Base-by-base conservation (phyloP, 2,888 invertebrate species). In the Perithous albicinctus region DNA sequence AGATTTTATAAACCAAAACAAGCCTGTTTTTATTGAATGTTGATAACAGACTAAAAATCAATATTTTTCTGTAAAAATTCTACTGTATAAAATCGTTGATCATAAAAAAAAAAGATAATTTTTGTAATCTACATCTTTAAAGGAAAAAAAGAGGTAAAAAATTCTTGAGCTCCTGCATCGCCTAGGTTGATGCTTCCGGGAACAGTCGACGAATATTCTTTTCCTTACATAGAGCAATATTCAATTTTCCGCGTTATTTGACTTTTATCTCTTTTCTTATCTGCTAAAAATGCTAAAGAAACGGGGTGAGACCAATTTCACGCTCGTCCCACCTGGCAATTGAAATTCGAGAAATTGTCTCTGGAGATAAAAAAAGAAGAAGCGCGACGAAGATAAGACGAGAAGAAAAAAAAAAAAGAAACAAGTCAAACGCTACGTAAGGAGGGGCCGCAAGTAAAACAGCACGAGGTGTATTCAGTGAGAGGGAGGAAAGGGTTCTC, bases 291-390 rank as follows among this genome's bases (percentile, higher is more conserved):
- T n/a, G 5, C 15, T 75, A n/a, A 38, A n/a, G 15, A 51, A 41
- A 41, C 23, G 5, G 51, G 20, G 32, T 38, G 20, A 51, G 59
- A 20, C 32, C 64, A 70, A 70, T 64, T 64, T 72, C 76, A 35
- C 72, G 72, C 32, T 67, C 20, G 59, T 26, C 18, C 63, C 15
- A 23, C 59, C 23, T 41, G 48, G 51, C 29, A 46, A 73, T 69
- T 78, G 78, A 79, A 79, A 59, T 46, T 74, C 20, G 23, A 41
- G 48, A 64, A 61, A 73, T 67, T 54, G 23, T 66, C 35, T 48
- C 29, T 8, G 70, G 26, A 10, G n/a, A 7, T n/a, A 51, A 41
- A 29, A 63, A 51, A 38, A 10, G 26, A n/a, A 46, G 23, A 41
- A 23, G 12, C 20, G 38, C 10, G 15, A 20, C 10, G 56, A 66